Base-by-base conservation (phyloP, 30 jellyfish, hydroid and myxozoan genomes). In the Cassiopea xamachana region DNA sequence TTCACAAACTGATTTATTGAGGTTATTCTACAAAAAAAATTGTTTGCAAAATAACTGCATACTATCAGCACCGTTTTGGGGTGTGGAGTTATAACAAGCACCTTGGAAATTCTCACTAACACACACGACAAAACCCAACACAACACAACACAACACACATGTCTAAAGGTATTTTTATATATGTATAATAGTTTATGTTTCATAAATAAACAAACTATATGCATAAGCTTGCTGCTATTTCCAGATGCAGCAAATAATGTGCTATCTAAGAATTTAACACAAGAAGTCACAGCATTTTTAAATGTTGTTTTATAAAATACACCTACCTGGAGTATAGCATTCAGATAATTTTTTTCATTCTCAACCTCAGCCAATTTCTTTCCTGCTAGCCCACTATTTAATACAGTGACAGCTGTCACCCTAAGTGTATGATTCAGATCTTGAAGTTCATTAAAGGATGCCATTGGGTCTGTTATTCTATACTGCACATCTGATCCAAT, bases 401-500 rank as follows among this genome's bases (percentile, higher is more conserved):
- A 60, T 27, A 92, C 92, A 1, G 98, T 82, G 7, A 91, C 98
- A 5, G 97, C 98, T 18, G 94, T 89, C 70, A 86, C 97, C 46
- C 98, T 79, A 17, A 94, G 68, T 13, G 97, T 80, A 67, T 94
- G 98, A 83, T 94, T 89, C 73, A 94, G 46, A 69, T 94, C 98
- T 82, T 94, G 84, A 2, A 94, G 79, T 27, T 82, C 89, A 27
- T 92, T 86, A 55, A 73, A 81, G 44, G 97, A 81, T 48, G 88
- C 79, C 84, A 94, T 89, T 43, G 98, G 98, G 84, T 94, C 98
- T 17, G 85, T 82, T 45, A 89, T 82, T 69, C 98, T 89, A 85
- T 94, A 94, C 67, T 94, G 98, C 1, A 94, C 98, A 84, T 94
- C 98, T 1, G 97, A 95, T 45, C 97, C 98, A 16, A 94, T 80